Evolutionary conservation across 2,888 invertebrate genomes (phyloP).

Genomic region (Abscondita cerata): DNA sequence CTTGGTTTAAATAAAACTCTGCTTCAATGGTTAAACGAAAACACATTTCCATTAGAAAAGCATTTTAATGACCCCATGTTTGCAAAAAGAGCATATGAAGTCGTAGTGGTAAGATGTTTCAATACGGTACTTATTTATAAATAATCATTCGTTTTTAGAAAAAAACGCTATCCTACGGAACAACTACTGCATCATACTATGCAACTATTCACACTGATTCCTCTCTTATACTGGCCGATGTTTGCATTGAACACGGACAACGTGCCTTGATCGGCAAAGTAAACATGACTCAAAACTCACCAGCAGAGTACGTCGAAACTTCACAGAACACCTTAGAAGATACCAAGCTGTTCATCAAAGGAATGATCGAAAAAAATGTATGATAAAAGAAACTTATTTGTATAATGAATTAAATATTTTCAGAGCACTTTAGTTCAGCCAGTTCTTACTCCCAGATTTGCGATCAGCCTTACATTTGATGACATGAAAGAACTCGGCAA

Average conservation of each 20-base stretch:
- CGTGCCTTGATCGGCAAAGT: slow-evolving; percentile 89
- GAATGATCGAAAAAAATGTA: slow-evolving; percentile 64
- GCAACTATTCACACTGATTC: slow-evolving; percentile 79
- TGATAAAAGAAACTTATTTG: not conserved
- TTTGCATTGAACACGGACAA: slow-evolving; percentile 72
- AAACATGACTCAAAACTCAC: slow-evolving; percentile 70
- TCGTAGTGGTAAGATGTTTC: slow-evolving; percentile 75
- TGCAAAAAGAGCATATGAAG: slow-evolving; percentile 75
- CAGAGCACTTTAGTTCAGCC: slow-evolving; percentile 77
- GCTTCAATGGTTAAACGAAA: slow-evolving; percentile 83
- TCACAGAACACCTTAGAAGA: slow-evolving; percentile 67
- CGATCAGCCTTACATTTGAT: slow-evolving; percentile 76
- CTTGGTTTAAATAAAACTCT: slow-evolving; percentile 81
- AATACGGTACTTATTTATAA: no score
- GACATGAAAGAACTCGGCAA: slow-evolving; percentile 72
- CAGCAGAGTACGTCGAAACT: slow-evolving; percentile 68
- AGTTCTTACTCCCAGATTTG: slow-evolving; percentile 86
- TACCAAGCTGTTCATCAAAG: slow-evolving; percentile 69
- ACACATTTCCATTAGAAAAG: slow-evolving; percentile 86
- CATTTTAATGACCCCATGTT: slow-evolving; percentile 72
- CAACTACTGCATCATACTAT: slow-evolving; percentile 90
- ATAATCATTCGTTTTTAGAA: slow-evolving; percentile 61
- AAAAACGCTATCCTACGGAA: slow-evolving; percentile 77
- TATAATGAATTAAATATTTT: no score
- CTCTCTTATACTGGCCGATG: slow-evolving; percentile 73